A percentile compares a stretch with the other conserved stretches of the same genome.
These are phyloP conservation scores for Microhierax caerulescens DNA, from an alignment of 2,797 vertebrate genomes.

Conservation along the genomic window DNA sequence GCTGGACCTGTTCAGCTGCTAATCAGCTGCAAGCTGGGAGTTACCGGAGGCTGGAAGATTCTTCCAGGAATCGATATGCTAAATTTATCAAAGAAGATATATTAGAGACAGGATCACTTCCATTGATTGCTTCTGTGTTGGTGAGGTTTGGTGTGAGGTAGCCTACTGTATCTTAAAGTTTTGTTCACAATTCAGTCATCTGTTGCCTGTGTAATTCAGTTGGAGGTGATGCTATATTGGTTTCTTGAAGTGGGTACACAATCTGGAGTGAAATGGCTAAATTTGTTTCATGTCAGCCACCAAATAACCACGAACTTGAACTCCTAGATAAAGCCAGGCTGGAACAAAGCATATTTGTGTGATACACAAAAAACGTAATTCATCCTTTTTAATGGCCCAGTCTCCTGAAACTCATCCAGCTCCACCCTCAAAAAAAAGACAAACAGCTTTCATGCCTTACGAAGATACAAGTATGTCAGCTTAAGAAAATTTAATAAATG, in stretches of 20 bases:
- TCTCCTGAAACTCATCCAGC: background rate
- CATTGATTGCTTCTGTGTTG: background rate
- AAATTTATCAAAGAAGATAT: background rate
- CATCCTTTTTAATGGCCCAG: background rate
- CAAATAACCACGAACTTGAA: background rate
- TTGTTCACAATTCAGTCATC: background rate
- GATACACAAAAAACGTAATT: background rate
- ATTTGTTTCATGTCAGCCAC: background rate
- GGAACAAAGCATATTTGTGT: background rate
- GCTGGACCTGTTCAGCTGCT: background rate
- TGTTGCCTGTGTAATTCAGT: background rate
- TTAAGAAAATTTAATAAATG: background rate
- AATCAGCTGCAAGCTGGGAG: background rate
- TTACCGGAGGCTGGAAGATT: background rate
- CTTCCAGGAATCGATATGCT: conserved; percentile 31
- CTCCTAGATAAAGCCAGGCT: background rate
- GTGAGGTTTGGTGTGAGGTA: background rate
- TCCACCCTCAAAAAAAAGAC: background rate
- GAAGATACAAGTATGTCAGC: background rate
- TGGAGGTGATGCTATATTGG: background rate
- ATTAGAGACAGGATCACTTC: background rate
- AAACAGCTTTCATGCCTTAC: background rate
- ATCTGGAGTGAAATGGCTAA: background rate
- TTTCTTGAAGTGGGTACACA: background rate
- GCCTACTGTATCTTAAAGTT: background rate